phyloP scores from a whole-genome alignment of 2,797 vertebrate species.

The Epinephelus malabaricus region DNA sequence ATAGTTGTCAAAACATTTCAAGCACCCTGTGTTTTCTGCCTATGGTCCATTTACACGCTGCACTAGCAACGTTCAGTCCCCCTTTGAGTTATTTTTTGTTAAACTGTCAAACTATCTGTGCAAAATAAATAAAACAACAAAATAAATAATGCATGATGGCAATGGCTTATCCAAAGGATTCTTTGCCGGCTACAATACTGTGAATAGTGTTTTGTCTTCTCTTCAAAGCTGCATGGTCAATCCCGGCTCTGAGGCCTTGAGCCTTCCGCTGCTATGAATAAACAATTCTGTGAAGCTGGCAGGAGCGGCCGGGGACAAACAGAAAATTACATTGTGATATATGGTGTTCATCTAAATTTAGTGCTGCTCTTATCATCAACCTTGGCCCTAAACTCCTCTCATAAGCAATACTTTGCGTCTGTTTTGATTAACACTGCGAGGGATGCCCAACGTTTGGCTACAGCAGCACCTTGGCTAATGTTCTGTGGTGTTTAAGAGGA shows the following conservation, averaged over 20 bases:
- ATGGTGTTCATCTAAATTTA: conserved; percentile 2
- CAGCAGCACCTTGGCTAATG: conserved; percentile 26
- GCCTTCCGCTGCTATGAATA: background rate
- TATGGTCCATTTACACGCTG: background rate
- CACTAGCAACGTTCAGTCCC: background rate
- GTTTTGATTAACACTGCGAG: background rate
- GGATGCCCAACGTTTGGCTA: background rate
- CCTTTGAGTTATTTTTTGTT: background rate
- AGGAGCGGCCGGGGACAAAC: background rate
- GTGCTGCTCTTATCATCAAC: background rate
- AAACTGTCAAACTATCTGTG: background rate
- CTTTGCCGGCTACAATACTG: conserved; percentile 2
- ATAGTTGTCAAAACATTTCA: background rate
- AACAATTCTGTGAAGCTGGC: conserved; percentile 7
- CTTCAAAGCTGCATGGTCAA: background rate
- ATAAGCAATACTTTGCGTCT: conserved; percentile 1
- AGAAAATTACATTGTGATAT: background rate
- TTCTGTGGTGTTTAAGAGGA: conserved; percentile 45
- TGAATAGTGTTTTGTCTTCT: background rate
- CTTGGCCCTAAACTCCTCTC: background rate
- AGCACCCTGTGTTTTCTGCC: background rate
- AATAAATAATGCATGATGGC: conserved; percentile 6
- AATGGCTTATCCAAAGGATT: background rate
- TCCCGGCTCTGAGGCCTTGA: background rate
- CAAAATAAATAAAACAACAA: conserved; percentile 7